A percentile compares a stretch with the other conserved stretches of the same genome.
phyloP scores from a whole-genome alignment of 2,113 vertebrate species.

The Genyomyrus donnyi region DNA sequence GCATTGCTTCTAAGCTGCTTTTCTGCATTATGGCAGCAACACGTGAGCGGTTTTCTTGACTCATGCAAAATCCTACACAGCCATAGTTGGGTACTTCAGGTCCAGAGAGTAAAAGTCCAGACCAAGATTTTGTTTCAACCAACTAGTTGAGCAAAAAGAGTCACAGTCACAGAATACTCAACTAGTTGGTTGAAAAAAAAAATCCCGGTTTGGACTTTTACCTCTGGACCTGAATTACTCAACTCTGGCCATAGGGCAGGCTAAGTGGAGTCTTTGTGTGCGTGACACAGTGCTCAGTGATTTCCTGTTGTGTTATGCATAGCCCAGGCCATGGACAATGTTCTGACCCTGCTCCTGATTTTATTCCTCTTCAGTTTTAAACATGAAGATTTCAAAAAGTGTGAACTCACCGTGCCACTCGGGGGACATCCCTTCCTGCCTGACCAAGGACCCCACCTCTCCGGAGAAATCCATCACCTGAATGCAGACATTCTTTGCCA shows the following conservation, averaged over 20 bases:
- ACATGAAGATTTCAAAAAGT: not conserved
- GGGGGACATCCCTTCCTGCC: not conserved
- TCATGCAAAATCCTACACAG: constrained; percentile 30
- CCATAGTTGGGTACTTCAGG: not conserved
- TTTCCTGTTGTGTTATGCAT: constrained; percentile 9
- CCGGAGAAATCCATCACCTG: constrained; percentile 4
- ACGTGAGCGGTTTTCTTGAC: constrained; percentile 29
- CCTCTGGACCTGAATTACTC: too few species aligned
- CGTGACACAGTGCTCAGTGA: not conserved
- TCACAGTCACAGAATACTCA: too few species aligned
- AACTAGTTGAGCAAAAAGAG: too few species aligned
- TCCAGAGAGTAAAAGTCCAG: too few species aligned
- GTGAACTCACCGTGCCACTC: not conserved
- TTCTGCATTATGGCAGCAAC: constrained; percentile 29
- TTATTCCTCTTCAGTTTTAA: not conserved
- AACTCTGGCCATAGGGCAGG: constrained; percentile 2
- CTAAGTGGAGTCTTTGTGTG: constrained; percentile 37
- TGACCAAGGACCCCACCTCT: not conserved
- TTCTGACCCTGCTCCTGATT: not conserved
- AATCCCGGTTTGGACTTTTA: too few species aligned
- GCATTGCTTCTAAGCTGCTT: constrained; percentile 25
- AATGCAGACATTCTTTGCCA: constrained; percentile 18
- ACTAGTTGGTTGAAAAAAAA: too few species aligned
- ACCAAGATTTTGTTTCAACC: too few species aligned
- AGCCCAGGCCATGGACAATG: not conserved